Percentiles rank a stretch among this genome's conserved stretches.
Conservation (phyloP, 1,140 invertebrate species). For the Pteromalus puparum region DNA sequence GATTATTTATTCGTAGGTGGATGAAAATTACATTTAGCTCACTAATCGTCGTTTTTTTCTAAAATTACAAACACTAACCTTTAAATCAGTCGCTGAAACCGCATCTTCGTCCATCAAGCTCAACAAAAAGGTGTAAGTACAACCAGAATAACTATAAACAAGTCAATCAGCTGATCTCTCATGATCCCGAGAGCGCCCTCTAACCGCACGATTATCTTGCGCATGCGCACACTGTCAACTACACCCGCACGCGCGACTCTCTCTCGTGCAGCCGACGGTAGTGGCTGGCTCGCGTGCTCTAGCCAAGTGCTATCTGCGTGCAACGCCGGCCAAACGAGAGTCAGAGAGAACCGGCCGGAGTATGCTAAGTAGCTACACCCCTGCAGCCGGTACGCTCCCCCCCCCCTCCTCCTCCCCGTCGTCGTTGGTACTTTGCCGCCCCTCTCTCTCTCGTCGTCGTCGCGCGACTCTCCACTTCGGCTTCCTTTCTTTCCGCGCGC, state of each 20-base stretch:
- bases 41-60: too few species aligned
- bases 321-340: conserved; percentile 52
- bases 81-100: too few species aligned
- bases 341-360: conserved; percentile 64
- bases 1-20: not conserved
- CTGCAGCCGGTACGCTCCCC: conserved; percentile 62
- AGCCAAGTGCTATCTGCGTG: conserved; percentile 31
- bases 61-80: too few species aligned
- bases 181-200: not conserved
- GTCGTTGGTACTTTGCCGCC: conserved; percentile 53
- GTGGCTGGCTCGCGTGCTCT: conserved; percentile 46
- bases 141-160: not conserved
- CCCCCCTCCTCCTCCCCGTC: conserved; percentile 55
- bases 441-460: conserved; percentile 49
- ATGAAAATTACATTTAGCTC: too few species aligned
- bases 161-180: not conserved
- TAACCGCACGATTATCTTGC: not conserved
- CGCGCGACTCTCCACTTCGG: not conserved
- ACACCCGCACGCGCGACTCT: conserved; percentile 64
- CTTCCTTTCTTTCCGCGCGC: not conserved
- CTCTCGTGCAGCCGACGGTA: conserved; percentile 50
- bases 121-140: not conserved
- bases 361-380: conserved; percentile 74
- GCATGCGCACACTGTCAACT: too few species aligned
- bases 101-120: too few species aligned